These are phyloP conservation scores for Actinia tenebrosa DNA, from an alignment of 64 coral and sea anemone species.

Conservation along the genomic window DNA sequence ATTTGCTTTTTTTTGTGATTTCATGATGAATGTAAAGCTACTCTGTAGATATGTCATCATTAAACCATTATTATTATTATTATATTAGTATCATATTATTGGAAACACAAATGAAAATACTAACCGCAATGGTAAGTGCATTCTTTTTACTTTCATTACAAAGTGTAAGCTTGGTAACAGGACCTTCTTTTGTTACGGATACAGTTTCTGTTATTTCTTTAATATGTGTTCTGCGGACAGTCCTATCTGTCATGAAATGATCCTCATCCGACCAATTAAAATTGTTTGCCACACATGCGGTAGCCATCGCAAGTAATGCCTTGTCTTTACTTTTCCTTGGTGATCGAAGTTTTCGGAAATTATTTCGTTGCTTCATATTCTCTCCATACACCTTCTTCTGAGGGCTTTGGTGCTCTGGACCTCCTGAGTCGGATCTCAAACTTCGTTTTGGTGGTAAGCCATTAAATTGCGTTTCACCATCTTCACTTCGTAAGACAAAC, in stretches of 20 bases:
- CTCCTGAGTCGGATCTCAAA: background rate
- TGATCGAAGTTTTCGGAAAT: background rate
- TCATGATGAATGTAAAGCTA: no score
- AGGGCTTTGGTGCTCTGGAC: background rate
- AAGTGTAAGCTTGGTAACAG: constrained; percentile 35
- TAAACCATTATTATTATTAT: no score
- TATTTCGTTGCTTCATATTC: background rate
- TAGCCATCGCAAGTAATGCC: constrained; percentile 17
- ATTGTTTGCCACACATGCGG: background rate
- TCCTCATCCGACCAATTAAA: constrained; percentile 4
- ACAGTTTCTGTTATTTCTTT: constrained; percentile 21
- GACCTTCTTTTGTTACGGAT: constrained; percentile 34
- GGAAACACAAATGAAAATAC: constrained; percentile 8
- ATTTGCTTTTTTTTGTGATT: no score
- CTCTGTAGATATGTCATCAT: no score
- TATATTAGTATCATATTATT: background rate
- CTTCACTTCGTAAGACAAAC: constrained; percentile 13
- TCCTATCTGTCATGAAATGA: background rate
- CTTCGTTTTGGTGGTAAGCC: background rate
- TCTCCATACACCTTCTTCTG: background rate
- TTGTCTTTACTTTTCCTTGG: constrained; percentile 27
- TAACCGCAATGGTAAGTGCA: constrained; percentile 45
- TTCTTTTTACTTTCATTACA: constrained; percentile 60
- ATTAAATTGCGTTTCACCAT: background rate
- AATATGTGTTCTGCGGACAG: background rate